Percentiles rank a stretch among this genome's conserved stretches.
These are phyloP conservation scores for Margaritifera margaritifera DNA, from an alignment of 2,888 invertebrate genomes.

Conservation along the genomic window DNA sequence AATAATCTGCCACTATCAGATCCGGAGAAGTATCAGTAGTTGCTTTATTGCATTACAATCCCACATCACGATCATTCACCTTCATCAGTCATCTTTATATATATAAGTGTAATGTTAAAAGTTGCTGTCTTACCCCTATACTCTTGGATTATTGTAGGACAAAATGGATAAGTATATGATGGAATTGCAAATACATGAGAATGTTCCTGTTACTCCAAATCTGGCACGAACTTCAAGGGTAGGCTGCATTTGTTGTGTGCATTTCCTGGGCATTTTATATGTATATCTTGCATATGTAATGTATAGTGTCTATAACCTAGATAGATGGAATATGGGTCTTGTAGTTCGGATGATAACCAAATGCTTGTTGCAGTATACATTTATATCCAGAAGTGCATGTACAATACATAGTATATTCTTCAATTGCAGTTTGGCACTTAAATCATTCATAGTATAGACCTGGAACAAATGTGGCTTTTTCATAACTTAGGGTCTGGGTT, in stretches of 20 bases:
- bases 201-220: conserved; percentile 66
- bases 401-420: no score
- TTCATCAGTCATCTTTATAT: no score
- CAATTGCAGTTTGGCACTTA: no score
- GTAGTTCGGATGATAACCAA: no score
- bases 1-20: no score
- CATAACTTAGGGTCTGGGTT: background rate
- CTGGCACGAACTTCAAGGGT: conserved; percentile 62
- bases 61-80: no score
- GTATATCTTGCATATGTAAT: conserved; percentile 11
- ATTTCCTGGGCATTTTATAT: conserved; percentile 13
- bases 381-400: no score
- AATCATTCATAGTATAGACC: no score
- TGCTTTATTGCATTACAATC: no score
- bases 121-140: background rate
- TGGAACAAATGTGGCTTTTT: no score
- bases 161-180: conserved; percentile 65
- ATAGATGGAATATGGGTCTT: conserved; percentile 2
- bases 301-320: conserved; percentile 4
- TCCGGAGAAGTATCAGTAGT: no score
- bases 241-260: conserved; percentile 53
- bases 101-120: conserved; percentile 5
- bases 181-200: conserved; percentile 64
- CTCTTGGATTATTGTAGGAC: conserved; percentile 52
- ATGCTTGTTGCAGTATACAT: no score